Base-by-base conservation (phyloP, 2,888 invertebrate species). In the Dysmachus trigonus region DNA sequence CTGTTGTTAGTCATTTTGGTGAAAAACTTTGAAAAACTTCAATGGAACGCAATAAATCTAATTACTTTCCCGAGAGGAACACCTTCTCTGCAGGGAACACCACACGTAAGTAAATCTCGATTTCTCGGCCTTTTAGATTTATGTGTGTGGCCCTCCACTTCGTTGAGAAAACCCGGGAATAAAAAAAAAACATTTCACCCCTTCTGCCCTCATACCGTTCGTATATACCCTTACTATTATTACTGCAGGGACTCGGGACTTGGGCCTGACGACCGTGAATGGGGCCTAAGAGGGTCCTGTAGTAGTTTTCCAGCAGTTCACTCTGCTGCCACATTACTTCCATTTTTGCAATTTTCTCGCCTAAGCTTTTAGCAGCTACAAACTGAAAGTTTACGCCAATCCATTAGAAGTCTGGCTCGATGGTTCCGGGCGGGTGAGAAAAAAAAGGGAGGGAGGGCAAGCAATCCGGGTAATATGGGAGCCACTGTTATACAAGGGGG, bases 361-460 rank as follows among this genome's bases (percentile, higher is more conserved):
- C 83, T 72, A 38, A 72, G 83, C 83, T 83, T 83, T 83, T 83
- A 83, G 83, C 83, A 38, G 13, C 62, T 62, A 62, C 62, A 41
- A 72, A 72, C 83, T 83, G 41, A 83, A 83, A 83, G 83, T 83
- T 83, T 83, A 83, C 83, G 72, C 83, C 83, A 83, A 83, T 83
- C 83, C 83, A 83, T 83, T 83, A 83, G 72, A 72, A 41, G 81
- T 47, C 62, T 35, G 15, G 7, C 35, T 5, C 72, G 27, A 8
- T 81, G 81, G 31, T 33, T 53, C n/a, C 79, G 62, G 62, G 62
- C 1, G 22, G 62, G 10, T 18, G 1, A 62, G 10, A 62, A n/a
- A 22, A 62, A 27, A 62, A n/a, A 22, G 27, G 62, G 62, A 51
- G 15, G 3, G 15, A 41, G n/a, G n/a, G n/a, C n/a, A n/a, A n/a